A percentile compares a stretch with the other conserved stretches of the same genome.
These are phyloP conservation scores for Tympanoctomys barrerae DNA, from an alignment of 2,797 vertebrate genomes.

Conservation along the genomic window DNA sequence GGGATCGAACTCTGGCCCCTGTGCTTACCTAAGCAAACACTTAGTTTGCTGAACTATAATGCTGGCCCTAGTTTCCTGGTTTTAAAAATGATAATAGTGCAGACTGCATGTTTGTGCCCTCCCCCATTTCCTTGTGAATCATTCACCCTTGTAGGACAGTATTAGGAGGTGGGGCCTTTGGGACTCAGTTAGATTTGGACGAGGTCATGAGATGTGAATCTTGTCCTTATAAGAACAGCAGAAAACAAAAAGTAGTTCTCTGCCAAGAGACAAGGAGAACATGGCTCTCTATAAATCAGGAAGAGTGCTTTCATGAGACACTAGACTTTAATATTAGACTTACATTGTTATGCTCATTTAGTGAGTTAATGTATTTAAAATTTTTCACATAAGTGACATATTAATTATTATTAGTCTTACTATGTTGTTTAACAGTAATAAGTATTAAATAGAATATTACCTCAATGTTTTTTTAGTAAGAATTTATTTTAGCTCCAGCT, in stretches of 20 bases:
- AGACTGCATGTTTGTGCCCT: neutral
- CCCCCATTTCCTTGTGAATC: neutral
- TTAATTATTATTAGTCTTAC: neutral
- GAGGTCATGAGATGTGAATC: neutral
- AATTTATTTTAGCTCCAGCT: neutral
- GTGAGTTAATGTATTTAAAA: slow-evolving; percentile 32
- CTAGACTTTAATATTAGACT: neutral
- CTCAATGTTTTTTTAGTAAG: neutral
- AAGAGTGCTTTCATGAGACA: neutral
- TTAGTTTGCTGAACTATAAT: no score
- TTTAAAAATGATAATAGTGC: slow-evolving; percentile 18
- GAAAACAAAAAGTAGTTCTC: neutral
- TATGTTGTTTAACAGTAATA: neutral
- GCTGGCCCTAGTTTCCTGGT: neutral
- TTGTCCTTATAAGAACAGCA: neutral
- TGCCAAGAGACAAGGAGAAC: neutral
- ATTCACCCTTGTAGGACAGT: neutral
- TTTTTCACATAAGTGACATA: neutral
- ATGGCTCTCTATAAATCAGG: neutral
- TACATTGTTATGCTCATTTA: neutral
- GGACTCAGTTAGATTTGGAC: neutral
- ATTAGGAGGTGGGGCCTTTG: neutral
- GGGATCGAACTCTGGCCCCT: no score
- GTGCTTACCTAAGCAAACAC: no score
- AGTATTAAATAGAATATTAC: neutral